These are phyloP conservation scores for Cyclina sinensis DNA, from an alignment of 1,140 invertebrate genomes.

Conservation along the genomic window DNA sequence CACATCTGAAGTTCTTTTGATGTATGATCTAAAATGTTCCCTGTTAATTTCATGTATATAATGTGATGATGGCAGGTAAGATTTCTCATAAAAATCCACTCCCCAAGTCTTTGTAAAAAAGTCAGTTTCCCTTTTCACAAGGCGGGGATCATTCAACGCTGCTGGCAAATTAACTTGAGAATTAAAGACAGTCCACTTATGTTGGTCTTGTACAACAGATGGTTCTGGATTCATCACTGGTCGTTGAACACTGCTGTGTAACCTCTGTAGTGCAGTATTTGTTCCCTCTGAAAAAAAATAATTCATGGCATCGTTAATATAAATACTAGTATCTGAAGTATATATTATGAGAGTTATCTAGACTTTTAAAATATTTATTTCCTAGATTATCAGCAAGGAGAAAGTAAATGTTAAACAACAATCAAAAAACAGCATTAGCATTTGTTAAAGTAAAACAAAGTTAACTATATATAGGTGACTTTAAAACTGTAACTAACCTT, in stretches of 20 bases:
- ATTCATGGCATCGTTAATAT: too few species aligned
- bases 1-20: conserved; percentile 89
- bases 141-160: conserved; percentile 97
- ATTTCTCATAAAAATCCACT: conserved; percentile 93
- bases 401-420: too few species aligned
- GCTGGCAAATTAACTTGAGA: conserved; percentile 95
- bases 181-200: conserved; percentile 88
- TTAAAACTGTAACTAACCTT: too few species aligned
- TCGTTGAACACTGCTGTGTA: conserved; percentile 38
- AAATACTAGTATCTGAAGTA: too few species aligned
- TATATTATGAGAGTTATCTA: too few species aligned
- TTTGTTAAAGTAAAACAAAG: too few species aligned
- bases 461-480: too few species aligned
- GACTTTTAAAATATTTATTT: too few species aligned
- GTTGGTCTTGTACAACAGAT: conserved; percentile 85
- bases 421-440: too few species aligned
- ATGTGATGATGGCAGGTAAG: conserved; percentile 91
- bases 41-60: conserved; percentile 94
- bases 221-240: conserved; percentile 37
- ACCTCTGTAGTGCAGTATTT: conserved; percentile 37
- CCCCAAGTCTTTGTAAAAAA: conserved; percentile 99
- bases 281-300: conserved; percentile 47
- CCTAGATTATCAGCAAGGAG: too few species aligned
- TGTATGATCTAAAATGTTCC: conserved; percentile 95
- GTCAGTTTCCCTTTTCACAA: conserved; percentile 90